Evolutionary conservation across 2,797 vertebrate species (phyloP).

Genomic region (Phoeniculus purpureus): DNA sequence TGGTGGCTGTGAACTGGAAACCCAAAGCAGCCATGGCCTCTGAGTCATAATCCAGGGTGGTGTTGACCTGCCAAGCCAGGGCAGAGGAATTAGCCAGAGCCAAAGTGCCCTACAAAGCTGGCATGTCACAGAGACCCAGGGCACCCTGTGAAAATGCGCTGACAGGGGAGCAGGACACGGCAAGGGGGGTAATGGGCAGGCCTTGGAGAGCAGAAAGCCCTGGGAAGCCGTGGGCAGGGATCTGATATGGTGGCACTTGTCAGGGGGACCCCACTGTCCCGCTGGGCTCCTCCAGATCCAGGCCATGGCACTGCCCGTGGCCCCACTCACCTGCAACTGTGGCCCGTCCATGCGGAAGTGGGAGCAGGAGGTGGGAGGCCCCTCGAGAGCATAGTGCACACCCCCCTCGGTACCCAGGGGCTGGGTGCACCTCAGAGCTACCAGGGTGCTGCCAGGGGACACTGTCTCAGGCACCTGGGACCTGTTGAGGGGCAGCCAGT

Average conservation of each 20-base stretch:
- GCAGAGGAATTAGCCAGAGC: background rate
- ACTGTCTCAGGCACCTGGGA: slow-evolving; percentile 62
- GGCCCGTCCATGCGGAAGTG: slow-evolving; percentile 66
- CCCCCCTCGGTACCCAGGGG: background rate
- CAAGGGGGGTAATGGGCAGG: accelerated
- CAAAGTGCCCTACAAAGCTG: background rate
- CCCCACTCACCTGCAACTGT: slow-evolving; percentile 52
- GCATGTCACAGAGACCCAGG: too few relatives aligned
- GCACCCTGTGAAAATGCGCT: too few relatives aligned
- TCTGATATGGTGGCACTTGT: accelerated
- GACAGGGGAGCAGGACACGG: background rate
- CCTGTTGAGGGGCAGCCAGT: background rate
- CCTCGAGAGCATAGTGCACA: slow-evolving; percentile 63
- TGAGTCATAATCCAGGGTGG: slow-evolving; percentile 73
- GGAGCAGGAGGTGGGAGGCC: background rate
- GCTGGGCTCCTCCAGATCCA: accelerated
- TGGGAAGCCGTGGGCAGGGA: background rate
- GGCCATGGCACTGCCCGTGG: accelerated
- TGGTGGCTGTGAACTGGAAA: slow-evolving; percentile 64
- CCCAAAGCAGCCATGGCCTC: slow-evolving; percentile 14
- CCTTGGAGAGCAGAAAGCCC: background rate
- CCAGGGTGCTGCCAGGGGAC: slow-evolving; percentile 31
- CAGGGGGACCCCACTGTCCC: background rate
- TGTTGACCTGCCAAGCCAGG: slow-evolving; percentile 69
- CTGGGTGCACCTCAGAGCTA: slow-evolving; percentile 55